Evolutionary conservation across 2,797 vertebrate species (phyloP).

Genomic region (Sciurus vulgaris): DNA sequence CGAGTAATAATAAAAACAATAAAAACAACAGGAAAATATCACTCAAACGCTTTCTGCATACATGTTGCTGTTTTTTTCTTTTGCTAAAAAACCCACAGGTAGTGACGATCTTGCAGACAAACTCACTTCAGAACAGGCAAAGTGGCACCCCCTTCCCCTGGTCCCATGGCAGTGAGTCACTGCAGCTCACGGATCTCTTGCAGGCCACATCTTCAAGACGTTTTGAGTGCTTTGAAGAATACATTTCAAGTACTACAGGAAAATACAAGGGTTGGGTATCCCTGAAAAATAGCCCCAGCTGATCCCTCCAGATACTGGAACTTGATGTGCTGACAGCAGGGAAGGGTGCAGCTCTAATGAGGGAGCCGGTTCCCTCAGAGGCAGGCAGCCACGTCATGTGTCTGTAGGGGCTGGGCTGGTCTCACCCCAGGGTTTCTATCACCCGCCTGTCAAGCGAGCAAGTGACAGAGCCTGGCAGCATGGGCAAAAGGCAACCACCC

Average conservation of each 20-base stretch:
- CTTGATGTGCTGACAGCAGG: not conserved
- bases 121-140: not conserved
- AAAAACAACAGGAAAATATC: not conserved
- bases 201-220: not conserved
- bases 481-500: rapidly evolving
- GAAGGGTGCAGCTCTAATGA: rapidly evolving
- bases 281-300: not conserved
- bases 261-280: not conserved
- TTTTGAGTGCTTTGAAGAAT: not conserved
- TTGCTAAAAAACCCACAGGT: not conserved
- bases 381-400: not conserved
- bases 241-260: not conserved
- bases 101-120: not conserved
- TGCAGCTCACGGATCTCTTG: not conserved
- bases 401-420: not conserved
- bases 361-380: not conserved
- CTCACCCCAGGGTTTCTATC: not conserved
- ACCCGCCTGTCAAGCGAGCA: not conserved
- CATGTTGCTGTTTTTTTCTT: not conserved
- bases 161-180: not conserved
- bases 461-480: rapidly evolving
- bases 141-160: not conserved
- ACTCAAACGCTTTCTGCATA: not conserved
- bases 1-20: not conserved
- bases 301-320: not conserved